A percentile compares a stretch with the other conserved stretches of the same genome.
Evolutionary conservation across 2,888 invertebrate genomes (phyloP).

Genomic region (Phengaris alcon): DNA sequence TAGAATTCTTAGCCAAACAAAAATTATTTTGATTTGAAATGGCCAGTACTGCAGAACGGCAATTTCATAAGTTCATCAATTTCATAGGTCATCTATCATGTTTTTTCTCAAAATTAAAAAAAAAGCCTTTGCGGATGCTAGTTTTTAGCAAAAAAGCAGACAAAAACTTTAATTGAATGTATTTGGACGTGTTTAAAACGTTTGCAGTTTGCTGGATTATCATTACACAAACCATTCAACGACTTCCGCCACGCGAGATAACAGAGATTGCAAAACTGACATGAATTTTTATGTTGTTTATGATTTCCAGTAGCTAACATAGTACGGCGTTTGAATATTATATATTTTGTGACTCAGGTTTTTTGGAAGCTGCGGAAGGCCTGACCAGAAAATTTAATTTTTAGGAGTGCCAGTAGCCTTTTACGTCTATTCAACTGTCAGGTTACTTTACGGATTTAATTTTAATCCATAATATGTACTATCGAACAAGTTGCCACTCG

Average conservation of each 20-base stretch:
- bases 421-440: background rate
- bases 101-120: background rate
- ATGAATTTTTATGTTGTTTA: slow-evolving; percentile 57
- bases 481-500: no score
- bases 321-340: slow-evolving; percentile 59
- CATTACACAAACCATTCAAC: slow-evolving; percentile 33
- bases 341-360: slow-evolving; percentile 40
- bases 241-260: slow-evolving; percentile 59
- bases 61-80: no score
- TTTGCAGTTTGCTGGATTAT: slow-evolving; percentile 12
- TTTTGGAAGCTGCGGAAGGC: slow-evolving; percentile 1
- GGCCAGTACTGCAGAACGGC: no score
- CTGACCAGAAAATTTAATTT: background rate
- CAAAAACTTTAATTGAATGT: background rate
- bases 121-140: background rate
- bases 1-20: no score
- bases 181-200: background rate
- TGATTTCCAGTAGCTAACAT: slow-evolving; percentile 64
- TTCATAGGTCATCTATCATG: no score
- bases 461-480: background rate
- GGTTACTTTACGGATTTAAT: background rate
- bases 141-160: background rate
- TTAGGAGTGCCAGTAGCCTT: background rate
- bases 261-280: slow-evolving; percentile 53
- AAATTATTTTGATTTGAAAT: no score